Percentiles rank a stretch among this genome's conserved stretches.
These are phyloP conservation scores for Enteromius mattozi DNA, from an alignment of 2,797 vertebrate species.

Conservation along the genomic window DNA sequence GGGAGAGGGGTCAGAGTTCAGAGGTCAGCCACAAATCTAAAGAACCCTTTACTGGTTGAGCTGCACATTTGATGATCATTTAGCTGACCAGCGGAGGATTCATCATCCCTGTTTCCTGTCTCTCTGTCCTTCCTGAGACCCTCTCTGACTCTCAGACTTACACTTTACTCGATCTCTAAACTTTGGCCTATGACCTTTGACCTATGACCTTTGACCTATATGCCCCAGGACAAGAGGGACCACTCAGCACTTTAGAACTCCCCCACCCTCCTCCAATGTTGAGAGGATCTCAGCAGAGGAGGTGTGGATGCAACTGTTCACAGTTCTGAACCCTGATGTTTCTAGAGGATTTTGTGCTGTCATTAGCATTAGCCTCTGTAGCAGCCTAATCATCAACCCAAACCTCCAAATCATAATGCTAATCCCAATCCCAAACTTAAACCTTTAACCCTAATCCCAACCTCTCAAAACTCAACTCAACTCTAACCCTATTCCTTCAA, in stretches of 20 bases:
- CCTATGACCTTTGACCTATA: conserved; percentile 39
- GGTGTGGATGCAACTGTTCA: conserved; percentile 26
- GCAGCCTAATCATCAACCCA: conserved; percentile 27
- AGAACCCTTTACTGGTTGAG: conserved; percentile 36
- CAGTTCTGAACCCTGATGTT: conserved; percentile 27
- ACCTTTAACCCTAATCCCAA: background rate
- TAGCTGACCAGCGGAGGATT: conserved; percentile 35
- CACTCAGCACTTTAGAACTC: conserved; percentile 59
- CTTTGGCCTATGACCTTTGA: conserved; percentile 34
- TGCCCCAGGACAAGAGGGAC: conserved; percentile 42
- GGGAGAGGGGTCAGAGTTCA: conserved; percentile 58
- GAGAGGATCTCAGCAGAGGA: conserved; percentile 43
- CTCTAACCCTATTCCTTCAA: background rate
- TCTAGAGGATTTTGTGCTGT: conserved; percentile 42
- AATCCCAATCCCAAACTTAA: background rate
- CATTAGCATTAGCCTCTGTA: conserved; percentile 49
- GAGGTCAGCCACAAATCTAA: conserved; percentile 53
- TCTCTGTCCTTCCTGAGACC: conserved; percentile 44
- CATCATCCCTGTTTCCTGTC: conserved; percentile 78
- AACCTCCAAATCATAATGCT: conserved; percentile 13
- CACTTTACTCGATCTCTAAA: conserved; percentile 23
- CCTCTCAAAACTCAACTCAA: background rate
- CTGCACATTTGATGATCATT: conserved; percentile 18
- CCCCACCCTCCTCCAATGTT: conserved; percentile 25
- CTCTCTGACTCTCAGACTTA: conserved; percentile 44